Base-by-base conservation (phyloP, 2,113 vertebrate genomes). In the Lates calcarifer region DNA sequence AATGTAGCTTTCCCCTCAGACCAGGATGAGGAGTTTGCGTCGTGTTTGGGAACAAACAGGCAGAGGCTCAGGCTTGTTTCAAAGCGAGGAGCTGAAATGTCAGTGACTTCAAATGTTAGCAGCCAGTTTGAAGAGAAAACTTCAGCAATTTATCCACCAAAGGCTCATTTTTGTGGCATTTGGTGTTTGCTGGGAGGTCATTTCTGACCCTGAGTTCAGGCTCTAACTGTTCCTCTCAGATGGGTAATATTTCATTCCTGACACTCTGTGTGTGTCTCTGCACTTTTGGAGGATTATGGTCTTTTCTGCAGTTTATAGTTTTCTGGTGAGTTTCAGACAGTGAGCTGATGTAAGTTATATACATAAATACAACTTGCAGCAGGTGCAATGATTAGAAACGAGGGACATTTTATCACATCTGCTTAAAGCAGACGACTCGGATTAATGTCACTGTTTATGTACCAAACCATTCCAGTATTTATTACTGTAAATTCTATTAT, bases 261-360 rank as follows among this genome's bases (percentile, higher is more conserved):
- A 31, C 20, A 2, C 17, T 41, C 26, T 41, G n/a, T 51, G 17
- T 67, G 5, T 12, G 29, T 41, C 29, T 39, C 62, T 66, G 53
- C 20, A 58, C 37, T 31, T 39, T 17, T 8, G 6, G 7, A 41
- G 70, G 62, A 80, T 80, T 66, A 65, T 7, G 12, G 28, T 56
- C 35, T 56, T n/a, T 0, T 6, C 1, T 17, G 12, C 31, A 6
- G 14, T n/a, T n/a, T n/a, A n/a, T n/a, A n/a, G n/a, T n/a, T n/a
- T n/a, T n/a, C n/a, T n/a, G n/a, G n/a, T n/a, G 53, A 15, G n/a
- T n/a, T 17, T 37, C n/a, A 71, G 56, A 67, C 47, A 41, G 73
- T 49, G 43, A 56, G 24, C 26, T 10, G 62, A 31, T 47, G 66
- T 39, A 11, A 37, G 33, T 13, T 64, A 37, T 62, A 20, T 22